Evolutionary conservation across 1,140 invertebrate species (phyloP).

Genomic region (Temnothorax curvispinosus): DNA sequence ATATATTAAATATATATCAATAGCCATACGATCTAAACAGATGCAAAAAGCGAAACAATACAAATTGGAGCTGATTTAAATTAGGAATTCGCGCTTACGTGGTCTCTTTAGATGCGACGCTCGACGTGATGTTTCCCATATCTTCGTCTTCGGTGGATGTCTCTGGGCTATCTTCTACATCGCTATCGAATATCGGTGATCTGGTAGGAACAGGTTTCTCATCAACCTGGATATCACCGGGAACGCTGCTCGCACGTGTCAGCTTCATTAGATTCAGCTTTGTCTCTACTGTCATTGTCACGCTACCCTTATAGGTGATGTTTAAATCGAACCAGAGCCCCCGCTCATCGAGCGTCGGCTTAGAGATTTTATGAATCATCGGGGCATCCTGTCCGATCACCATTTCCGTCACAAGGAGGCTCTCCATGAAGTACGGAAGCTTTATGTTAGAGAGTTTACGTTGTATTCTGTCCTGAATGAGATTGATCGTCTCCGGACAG

Average conservation of each 20-base stretch:
- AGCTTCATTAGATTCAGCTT: constrained; percentile 98
- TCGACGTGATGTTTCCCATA: constrained; percentile 71
- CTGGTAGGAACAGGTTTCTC: constrained; percentile 78
- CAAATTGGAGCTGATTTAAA: not conserved
- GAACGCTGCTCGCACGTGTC: constrained; percentile 81
- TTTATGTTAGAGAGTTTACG: constrained; percentile 95
- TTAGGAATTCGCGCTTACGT: constrained; percentile 75
- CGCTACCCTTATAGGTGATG: constrained; percentile 94
- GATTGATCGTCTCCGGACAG: constrained; percentile 87
- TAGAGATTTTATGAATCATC: constrained; percentile 90
- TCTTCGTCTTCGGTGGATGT: constrained; percentile 95
- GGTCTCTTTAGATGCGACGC: constrained; percentile 78
- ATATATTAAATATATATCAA: not conserved
- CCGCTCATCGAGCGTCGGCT: constrained; percentile 92
- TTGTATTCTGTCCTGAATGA: constrained; percentile 92
- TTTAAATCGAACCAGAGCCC: constrained; percentile 98
- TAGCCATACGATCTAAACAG: not conserved
- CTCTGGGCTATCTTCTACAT: constrained; percentile 96
- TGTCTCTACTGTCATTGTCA: constrained; percentile 97
- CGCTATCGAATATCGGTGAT: constrained; percentile 91
- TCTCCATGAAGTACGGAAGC: constrained; percentile 95
- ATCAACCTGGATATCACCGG: constrained; percentile 37
- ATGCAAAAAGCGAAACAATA: not conserved
- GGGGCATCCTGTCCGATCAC: constrained; percentile 92
- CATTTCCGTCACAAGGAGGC: constrained; percentile 91